phyloP scores from a whole-genome alignment of 2,113 vertebrate species.

The Phocoena phocoena region DNA sequence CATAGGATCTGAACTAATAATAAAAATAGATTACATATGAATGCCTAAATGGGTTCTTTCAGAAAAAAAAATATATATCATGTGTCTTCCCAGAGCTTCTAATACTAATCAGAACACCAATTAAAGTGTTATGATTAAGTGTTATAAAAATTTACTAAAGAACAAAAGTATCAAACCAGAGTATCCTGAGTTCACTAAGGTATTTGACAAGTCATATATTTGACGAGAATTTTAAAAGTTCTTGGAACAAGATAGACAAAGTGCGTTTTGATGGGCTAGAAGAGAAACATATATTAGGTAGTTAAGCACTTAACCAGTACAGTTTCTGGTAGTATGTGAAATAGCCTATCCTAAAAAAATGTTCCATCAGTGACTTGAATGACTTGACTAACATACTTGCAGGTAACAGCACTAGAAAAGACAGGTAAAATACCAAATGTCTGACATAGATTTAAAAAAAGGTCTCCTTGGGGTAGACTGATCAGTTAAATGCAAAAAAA shows the following conservation, averaged over 20 bases:
- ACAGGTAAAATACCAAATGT: neutral
- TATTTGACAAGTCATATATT: neutral
- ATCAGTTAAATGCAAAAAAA: neutral
- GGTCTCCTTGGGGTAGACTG: neutral
- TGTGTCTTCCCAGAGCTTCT: neutral
- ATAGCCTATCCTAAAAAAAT: neutral
- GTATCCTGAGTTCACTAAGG: neutral
- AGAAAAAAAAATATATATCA: conserved; percentile 6
- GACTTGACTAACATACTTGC: neutral
- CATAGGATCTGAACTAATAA: neutral
- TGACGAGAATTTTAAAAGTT: neutral
- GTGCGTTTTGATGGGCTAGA: neutral
- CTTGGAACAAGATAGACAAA: neutral
- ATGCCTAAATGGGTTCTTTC: neutral
- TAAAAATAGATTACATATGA: neutral
- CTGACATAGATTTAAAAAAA: neutral
- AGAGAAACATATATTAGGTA: neutral
- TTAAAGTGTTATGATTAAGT: neutral
- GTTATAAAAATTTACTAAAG: neutral
- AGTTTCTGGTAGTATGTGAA: neutral
- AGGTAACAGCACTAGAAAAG: neutral
- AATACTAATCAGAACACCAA: neutral
- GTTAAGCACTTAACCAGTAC: neutral
- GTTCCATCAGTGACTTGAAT: neutral
- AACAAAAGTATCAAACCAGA: neutral